Conservation (phyloP, 2,797 vertebrate genomes). For the Sebastes variabilis region DNA sequence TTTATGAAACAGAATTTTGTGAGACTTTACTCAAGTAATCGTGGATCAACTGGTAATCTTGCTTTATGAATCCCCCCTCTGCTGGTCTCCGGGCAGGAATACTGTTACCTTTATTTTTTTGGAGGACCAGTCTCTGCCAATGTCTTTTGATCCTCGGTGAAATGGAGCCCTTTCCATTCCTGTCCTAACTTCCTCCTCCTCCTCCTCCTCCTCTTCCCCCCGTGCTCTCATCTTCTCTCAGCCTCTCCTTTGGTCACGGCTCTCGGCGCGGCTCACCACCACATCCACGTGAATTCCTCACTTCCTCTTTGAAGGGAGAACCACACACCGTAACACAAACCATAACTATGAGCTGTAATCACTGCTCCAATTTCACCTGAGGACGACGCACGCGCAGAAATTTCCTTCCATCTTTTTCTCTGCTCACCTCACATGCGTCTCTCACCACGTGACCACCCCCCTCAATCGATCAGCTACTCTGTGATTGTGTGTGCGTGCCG, state of each 20-base stretch:
- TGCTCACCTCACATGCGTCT: conserved; percentile 8
- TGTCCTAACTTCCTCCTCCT: neutral
- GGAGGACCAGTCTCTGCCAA: neutral
- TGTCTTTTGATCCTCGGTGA: conserved; percentile 27
- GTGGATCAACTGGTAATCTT: neutral
- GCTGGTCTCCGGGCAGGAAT: neutral
- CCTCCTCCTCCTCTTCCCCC: neutral
- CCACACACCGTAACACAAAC: conserved; percentile 50
- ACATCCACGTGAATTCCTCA: conserved; percentile 46
- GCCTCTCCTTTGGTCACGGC: conserved; percentile 49
- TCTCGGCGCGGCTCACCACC: conserved; percentile 31
- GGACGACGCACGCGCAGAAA: conserved; percentile 11
- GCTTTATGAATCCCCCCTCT: neutral
- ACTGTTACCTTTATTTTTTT: neutral
- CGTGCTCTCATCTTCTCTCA: conserved; percentile 53
- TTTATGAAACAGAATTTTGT: neutral
- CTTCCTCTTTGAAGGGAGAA: conserved; percentile 62
- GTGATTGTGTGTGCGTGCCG: neutral
- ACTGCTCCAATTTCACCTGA: conserved; percentile 46
- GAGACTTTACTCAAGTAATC: neutral
- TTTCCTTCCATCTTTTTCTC: neutral
- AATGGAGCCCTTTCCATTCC: conserved; percentile 27
- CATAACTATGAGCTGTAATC: conserved; percentile 50
- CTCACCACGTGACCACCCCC: neutral
- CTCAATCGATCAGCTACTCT: neutral